A percentile compares a stretch with the other conserved stretches of the same genome.
Conservation (phyloP, 2,888 invertebrate genomes). For the Heteromurus nitidus region DNA sequence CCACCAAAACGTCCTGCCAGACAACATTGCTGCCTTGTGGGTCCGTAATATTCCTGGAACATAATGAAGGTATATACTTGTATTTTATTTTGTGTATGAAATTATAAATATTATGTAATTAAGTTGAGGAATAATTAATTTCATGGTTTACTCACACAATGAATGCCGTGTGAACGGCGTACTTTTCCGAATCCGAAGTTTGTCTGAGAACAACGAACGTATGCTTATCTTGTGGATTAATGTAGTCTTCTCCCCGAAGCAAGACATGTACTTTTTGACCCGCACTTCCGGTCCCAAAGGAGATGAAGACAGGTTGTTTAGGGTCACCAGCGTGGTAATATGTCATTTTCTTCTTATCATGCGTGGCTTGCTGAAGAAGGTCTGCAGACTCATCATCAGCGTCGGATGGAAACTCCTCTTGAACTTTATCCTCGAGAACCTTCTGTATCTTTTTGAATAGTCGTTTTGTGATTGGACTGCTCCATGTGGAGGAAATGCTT, state of each 20-base stretch:
- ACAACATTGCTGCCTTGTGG: neutral
- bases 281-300: conserved; percentile 11
- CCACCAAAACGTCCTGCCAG: conserved; percentile 33
- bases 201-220: conserved; percentile 44
- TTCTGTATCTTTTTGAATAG: conserved; percentile 24
- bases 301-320: conserved; percentile 41
- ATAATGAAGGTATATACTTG: neutral
- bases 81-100: too few relatives aligned
- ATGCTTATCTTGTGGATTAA: conserved; percentile 23
- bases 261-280: conserved; percentile 18
- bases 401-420: conserved; percentile 3
- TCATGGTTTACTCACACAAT: neutral
- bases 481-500: neutral
- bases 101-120: neutral
- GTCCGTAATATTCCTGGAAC: neutral
- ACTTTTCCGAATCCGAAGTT: neutral
- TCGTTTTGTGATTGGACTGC: conserved; percentile 31
- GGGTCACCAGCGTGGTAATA: conserved; percentile 32
- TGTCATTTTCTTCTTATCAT: conserved; percentile 38
- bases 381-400: conserved; percentile 8
- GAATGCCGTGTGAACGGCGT: conserved; percentile 38
- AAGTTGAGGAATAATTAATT: too few relatives aligned
- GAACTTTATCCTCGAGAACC: conserved; percentile 9
- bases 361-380: conserved; percentile 20
- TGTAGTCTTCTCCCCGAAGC: conserved; percentile 45